These are phyloP conservation scores for Montipora capricornis DNA, from an alignment of 64 coral and sea anemone species.

Conservation along the genomic window DNA sequence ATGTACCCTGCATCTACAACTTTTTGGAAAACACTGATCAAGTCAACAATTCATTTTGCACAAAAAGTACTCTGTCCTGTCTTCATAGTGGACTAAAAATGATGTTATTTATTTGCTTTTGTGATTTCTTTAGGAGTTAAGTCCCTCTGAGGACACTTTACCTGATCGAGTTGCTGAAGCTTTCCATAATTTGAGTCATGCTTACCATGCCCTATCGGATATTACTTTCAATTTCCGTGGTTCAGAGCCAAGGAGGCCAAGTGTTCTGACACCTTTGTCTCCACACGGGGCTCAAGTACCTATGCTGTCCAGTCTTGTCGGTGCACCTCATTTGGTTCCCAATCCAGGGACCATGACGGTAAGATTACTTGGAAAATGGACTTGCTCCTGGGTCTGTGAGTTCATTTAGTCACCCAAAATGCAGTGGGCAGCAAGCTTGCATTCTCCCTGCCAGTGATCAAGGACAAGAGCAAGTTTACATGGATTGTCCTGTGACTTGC, in stretches of 20 bases:
- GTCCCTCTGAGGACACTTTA: slow-evolving; percentile 87
- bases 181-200: slow-evolving; percentile 94
- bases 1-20: no score
- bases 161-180: slow-evolving; percentile 94
- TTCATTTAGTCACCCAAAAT: no score
- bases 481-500: no score
- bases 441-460: no score
- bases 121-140: slow-evolving; percentile 61
- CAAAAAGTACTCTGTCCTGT: no score
- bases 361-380: background rate
- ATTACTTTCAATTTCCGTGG: slow-evolving; percentile 87
- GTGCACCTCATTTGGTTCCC: slow-evolving; percentile 43
- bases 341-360: slow-evolving; percentile 23
- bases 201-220: slow-evolving; percentile 97
- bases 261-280: slow-evolving; percentile 80
- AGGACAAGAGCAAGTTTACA: no score
- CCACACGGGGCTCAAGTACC: slow-evolving; percentile 58
- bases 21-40: no score
- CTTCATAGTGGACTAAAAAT: no score
- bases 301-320: slow-evolving; percentile 60
- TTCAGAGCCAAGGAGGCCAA: slow-evolving; percentile 81
- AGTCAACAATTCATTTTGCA: no score
- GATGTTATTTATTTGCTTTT: background rate
- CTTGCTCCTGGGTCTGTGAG: background rate
- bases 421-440: no score